phyloP scores from a whole-genome alignment of 2,113 vertebrate genomes.

The Trogon surrucura region DNA sequence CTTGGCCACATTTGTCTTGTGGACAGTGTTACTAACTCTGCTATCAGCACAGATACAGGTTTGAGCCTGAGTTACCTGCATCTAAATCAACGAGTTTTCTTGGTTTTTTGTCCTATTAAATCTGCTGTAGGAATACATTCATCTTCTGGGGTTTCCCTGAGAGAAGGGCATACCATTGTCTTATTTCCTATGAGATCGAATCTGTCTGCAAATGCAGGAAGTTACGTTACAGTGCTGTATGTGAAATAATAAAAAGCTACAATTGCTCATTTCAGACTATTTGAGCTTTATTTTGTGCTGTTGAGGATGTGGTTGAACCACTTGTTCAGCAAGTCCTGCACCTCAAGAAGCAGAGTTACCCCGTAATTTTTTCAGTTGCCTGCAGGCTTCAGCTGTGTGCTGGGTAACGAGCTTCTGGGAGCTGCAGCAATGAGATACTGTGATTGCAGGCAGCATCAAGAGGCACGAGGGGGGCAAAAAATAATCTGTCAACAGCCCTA shows the following conservation, averaged over 20 bases:
- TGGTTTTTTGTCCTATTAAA: background rate
- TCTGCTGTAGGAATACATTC: background rate
- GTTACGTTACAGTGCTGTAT: background rate
- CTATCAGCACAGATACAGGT: background rate
- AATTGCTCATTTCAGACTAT: accelerated
- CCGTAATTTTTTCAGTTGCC: background rate
- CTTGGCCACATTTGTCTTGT: background rate
- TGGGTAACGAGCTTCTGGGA: background rate
- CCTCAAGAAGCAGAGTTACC: background rate
- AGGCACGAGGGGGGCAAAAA: accelerated
- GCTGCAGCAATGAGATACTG: background rate
- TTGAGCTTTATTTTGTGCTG: background rate
- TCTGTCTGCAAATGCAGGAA: background rate
- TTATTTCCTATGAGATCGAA: background rate
- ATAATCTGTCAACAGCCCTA: background rate
- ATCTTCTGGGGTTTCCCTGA: background rate
- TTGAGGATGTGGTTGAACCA: background rate
- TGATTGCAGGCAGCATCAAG: background rate
- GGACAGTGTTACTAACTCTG: background rate
- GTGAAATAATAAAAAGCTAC: background rate
- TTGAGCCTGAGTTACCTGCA: background rate
- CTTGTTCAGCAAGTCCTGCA: background rate
- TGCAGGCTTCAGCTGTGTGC: accelerated
- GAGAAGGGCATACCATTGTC: background rate
- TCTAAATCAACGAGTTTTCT: background rate